phyloP scores from a whole-genome alignment of 1,140 invertebrate species.

The Drosophila kepulauana region DNA sequence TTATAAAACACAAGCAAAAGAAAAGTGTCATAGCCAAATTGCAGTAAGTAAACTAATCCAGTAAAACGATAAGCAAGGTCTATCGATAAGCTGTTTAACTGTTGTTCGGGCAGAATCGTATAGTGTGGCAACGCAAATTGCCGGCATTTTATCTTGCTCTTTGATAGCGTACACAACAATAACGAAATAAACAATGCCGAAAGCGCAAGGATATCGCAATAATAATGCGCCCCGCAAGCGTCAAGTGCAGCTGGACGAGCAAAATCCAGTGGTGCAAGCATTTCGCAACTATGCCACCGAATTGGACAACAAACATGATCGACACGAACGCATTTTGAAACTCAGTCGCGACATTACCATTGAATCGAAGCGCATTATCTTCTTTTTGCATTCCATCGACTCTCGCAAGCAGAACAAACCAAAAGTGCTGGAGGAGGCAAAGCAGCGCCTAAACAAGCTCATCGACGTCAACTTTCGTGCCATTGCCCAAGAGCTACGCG shows the following conservation, averaged over 20 bases:
- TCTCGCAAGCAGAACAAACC: conserved; percentile 87
- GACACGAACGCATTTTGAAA: conserved; percentile 92
- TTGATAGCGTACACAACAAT: background rate
- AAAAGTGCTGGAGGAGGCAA: conserved; percentile 88
- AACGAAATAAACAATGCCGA: conserved; percentile 49
- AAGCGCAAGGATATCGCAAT: conserved; percentile 37
- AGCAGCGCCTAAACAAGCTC: conserved; percentile 88
- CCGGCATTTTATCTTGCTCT: conserved; percentile 21
- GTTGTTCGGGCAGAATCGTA: background rate
- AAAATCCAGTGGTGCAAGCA: conserved; percentile 88
- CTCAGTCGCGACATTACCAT: conserved; percentile 95
- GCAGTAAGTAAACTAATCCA: too few species aligned
- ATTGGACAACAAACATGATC: conserved; percentile 93
- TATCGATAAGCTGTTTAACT: background rate
- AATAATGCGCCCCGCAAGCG: conserved; percentile 56
- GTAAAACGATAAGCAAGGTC: too few species aligned
- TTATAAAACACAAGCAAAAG: conserved; percentile 44
- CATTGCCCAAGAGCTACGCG: conserved; percentile 90
- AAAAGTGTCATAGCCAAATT: too few species aligned
- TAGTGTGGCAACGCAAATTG: background rate
- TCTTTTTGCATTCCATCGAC: conserved; percentile 91
- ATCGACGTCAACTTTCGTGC: conserved; percentile 87
- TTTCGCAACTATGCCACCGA: conserved; percentile 90
- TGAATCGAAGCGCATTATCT: conserved; percentile 96
- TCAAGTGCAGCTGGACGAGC: conserved; percentile 72